Percentiles rank a stretch among this genome's conserved stretches.
These are phyloP conservation scores for Eremophila alpestris DNA, from an alignment of 2,797 vertebrate genomes.

Conservation along the genomic window DNA sequence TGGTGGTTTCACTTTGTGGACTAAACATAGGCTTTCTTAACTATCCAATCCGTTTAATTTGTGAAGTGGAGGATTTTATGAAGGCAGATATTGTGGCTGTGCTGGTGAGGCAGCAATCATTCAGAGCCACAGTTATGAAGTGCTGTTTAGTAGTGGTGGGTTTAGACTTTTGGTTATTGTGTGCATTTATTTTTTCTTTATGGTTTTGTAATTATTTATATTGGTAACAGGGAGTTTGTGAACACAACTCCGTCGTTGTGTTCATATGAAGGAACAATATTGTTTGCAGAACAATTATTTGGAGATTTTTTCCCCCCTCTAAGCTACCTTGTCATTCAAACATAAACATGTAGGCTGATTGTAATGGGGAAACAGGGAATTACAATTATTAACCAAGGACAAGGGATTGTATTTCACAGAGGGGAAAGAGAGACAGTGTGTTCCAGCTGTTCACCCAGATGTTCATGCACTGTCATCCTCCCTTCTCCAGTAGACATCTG, in stretches of 20 bases:
- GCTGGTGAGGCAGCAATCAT: conserved; percentile 23
- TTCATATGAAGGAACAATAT: not conserved
- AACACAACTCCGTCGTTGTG: not conserved
- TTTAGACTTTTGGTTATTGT: conserved; percentile 3
- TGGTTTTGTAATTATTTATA: conserved; percentile 37
- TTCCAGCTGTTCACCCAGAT: not conserved
- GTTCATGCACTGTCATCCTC: not conserved
- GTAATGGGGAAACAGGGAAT: not conserved
- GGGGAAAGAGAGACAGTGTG: not conserved
- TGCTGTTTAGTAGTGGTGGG: not conserved
- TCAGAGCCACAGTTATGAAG: conserved; percentile 22
- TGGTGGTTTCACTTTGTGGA: conserved; percentile 24
- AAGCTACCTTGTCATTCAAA: not conserved
- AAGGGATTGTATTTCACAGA: not conserved
- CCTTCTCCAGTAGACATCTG: not conserved
- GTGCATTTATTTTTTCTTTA: conserved; percentile 1
- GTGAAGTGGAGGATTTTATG: not conserved
- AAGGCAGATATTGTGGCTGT: not conserved
- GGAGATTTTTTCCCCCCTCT: not conserved
- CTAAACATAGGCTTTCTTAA: conserved; percentile 1
- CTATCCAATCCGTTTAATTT: conserved; percentile 3
- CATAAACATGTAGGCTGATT: not conserved
- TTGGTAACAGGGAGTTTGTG: not conserved
- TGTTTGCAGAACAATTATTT: conserved; percentile 14
- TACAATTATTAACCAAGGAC: not conserved